Conservation (phyloP, 2,797 vertebrate genomes). For the Coreius guichenoti region DNA sequence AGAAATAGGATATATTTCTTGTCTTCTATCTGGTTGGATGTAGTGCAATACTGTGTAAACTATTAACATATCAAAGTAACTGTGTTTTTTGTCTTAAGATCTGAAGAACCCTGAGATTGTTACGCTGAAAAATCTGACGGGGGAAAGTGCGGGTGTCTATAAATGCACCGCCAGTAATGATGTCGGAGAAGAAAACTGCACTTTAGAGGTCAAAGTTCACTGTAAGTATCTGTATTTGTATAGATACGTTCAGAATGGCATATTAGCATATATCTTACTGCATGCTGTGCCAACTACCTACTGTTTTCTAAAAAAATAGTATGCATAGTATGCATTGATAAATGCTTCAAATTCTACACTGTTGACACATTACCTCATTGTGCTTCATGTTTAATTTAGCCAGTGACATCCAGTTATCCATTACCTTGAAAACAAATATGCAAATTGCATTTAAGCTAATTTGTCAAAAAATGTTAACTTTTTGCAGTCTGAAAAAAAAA, state of each 20-base stretch:
- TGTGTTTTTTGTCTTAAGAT: conserved; percentile 67
- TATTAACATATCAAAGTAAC: background rate
- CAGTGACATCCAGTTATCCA: background rate
- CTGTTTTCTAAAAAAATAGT: conserved; percentile 23
- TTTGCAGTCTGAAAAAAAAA: background rate
- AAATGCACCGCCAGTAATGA: conserved; percentile 83
- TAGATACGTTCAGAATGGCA: background rate
- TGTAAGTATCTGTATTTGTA: conserved; percentile 74
- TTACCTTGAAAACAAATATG: background rate
- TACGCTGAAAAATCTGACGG: conserved; percentile 81
- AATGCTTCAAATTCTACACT: conserved; percentile 11
- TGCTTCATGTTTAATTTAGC: conserved; percentile 1
- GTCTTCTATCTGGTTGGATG: background rate
- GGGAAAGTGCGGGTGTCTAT: conserved; percentile 79
- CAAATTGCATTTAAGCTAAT: background rate
- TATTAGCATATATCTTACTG: background rate
- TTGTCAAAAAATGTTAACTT: background rate
- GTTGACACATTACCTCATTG: background rate
- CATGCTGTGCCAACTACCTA: background rate
- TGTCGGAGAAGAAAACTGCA: conserved; percentile 83
- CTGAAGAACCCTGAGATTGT: conserved; percentile 79
- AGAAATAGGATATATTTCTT: background rate
- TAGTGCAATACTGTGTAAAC: too few species aligned
- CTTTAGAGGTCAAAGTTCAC: conserved; percentile 79
- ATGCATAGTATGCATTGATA: background rate